These are phyloP conservation scores for Tipula helvola DNA, from an alignment of 2,888 invertebrate genomes.

Conservation along the genomic window DNA sequence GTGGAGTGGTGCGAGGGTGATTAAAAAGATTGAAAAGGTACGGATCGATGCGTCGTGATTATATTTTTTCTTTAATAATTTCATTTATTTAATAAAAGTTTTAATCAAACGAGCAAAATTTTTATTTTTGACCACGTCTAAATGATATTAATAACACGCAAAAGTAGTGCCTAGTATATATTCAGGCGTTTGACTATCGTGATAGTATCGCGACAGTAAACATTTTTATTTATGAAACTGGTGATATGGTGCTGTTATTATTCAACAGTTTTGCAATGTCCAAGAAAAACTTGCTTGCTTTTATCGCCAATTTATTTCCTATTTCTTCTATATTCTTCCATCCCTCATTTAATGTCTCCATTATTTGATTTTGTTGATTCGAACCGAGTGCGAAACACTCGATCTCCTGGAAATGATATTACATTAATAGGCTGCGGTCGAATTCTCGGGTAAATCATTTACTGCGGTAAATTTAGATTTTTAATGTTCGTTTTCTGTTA, in stretches of 20 bases:
- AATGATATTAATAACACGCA: background rate
- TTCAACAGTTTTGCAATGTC: background rate
- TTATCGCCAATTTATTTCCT: background rate
- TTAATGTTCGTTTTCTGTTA: no score
- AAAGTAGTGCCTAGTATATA: no score
- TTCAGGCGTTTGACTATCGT: no score
- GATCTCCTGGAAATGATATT: background rate
- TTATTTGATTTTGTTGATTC: background rate
- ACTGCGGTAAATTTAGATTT: no score
- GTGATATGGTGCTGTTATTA: background rate
- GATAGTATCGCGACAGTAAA: no score
- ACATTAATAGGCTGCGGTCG: no score
- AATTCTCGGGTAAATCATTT: no score
- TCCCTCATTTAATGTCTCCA: background rate
- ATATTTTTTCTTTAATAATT: background rate
- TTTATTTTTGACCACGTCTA: background rate
- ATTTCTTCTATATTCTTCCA: background rate
- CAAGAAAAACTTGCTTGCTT: background rate
- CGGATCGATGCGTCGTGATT: background rate
- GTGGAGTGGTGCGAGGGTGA: conserved; percentile 25
- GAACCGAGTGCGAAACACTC: background rate
- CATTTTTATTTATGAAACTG: background rate
- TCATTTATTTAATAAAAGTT: background rate
- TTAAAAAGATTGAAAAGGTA: conserved; percentile 17
- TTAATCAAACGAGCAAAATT: background rate